Conservation (phyloP, 53 echinoderm and acorn worm genomes). For the Arbacia lixula region DNA sequence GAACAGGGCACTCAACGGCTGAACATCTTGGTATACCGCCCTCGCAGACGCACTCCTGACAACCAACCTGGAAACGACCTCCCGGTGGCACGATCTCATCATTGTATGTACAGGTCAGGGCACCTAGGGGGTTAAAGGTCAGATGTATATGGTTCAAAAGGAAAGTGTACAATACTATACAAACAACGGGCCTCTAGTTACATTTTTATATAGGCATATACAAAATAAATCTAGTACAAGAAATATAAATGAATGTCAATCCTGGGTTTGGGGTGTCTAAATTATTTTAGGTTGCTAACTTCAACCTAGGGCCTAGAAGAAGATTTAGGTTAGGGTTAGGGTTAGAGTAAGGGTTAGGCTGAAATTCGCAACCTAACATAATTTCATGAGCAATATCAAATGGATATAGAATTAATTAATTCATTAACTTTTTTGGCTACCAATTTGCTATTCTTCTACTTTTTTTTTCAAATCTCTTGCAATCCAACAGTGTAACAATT, state of each 20-base stretch:
- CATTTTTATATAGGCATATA: background rate
- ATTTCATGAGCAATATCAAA: too few relatives aligned
- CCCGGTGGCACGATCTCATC: slow-evolving; percentile 42
- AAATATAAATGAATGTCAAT: background rate
- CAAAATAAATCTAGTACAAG: background rate
- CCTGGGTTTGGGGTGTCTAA: too few relatives aligned
- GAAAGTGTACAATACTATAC: too few relatives aligned
- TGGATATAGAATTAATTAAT: too few relatives aligned
- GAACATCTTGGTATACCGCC: slow-evolving; percentile 60
- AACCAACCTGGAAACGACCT: slow-evolving; percentile 58
- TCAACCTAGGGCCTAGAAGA: too few relatives aligned
- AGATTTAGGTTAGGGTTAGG: too few relatives aligned
- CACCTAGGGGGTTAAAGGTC: background rate
- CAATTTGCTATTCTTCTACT: too few relatives aligned
- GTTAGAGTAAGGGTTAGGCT: too few relatives aligned
- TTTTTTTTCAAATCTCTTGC: background rate
- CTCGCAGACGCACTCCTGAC: slow-evolving; percentile 79
- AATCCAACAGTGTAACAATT: background rate
- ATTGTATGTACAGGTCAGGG: slow-evolving; percentile 23
- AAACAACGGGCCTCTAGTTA: background rate
- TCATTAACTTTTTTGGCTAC: too few relatives aligned
- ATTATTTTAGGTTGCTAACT: too few relatives aligned
- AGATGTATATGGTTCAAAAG: too few relatives aligned
- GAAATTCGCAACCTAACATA: too few relatives aligned
- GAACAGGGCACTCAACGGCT: slow-evolving; percentile 48